phyloP scores from a whole-genome alignment of 2,888 invertebrate genomes.

The Tenthredo amoena region DNA sequence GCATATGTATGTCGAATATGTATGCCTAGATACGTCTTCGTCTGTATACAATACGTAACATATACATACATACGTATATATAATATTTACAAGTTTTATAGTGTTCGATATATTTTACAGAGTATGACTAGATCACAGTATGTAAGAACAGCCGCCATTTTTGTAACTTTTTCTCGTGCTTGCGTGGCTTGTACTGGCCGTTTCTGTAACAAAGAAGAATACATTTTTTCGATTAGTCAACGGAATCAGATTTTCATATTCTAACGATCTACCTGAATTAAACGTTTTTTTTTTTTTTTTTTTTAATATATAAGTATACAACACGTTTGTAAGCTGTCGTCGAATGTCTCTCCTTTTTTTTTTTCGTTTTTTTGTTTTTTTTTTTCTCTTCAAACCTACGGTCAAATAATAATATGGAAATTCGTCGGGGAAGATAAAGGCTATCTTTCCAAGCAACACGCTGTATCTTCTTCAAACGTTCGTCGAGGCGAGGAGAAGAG shows the following conservation, averaged over 20 bases:
- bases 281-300: too few relatives aligned
- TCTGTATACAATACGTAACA: conserved; percentile 11
- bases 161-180: conserved; percentile 56
- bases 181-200: conserved; percentile 51
- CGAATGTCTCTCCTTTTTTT: background rate
- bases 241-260: background rate
- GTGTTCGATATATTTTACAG: conserved; percentile 46
- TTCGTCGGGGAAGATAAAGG: conserved; percentile 34
- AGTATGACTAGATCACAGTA: conserved; percentile 75
- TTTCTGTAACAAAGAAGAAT: conserved; percentile 66
- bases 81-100: conserved; percentile 57
- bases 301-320: too few relatives aligned
- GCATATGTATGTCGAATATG: background rate
- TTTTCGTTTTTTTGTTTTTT: background rate
- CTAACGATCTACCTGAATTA: background rate
- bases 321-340: background rate
- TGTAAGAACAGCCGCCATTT: conserved; percentile 67
- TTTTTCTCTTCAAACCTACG: background rate
- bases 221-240: background rate
- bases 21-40: background rate
- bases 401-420: conserved; percentile 14
- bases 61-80: conserved; percentile 49
- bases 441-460: conserved; percentile 12
- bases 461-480: conserved; percentile 40
- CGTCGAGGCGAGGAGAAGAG: background rate